A percentile compares a stretch with the other conserved stretches of the same genome.
These are phyloP conservation scores for Netelia virgata DNA, from an alignment of 2,888 invertebrate species.

Conservation along the genomic window DNA sequence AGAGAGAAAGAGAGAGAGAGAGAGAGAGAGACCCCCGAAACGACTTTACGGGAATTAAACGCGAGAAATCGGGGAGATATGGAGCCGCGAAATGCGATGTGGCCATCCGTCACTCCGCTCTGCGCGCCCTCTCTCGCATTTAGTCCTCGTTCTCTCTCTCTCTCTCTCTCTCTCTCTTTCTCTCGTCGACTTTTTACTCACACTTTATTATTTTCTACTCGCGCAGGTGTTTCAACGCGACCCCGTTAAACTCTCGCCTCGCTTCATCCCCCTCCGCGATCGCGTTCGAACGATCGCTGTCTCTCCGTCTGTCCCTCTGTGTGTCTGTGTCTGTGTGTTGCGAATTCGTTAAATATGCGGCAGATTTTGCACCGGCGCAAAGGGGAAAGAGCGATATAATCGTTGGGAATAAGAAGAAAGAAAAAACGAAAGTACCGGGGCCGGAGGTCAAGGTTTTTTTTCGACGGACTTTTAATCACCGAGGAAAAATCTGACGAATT, in stretches of 20 bases:
- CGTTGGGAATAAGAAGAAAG: neutral
- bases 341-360: constrained; percentile 73
- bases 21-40: constrained; percentile 75
- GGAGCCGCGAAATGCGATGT: constrained; percentile 84
- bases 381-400: constrained; percentile 22
- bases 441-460: neutral
- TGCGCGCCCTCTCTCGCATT: constrained; percentile 62
- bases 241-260: constrained; percentile 57
- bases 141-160: constrained; percentile 16
- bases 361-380: constrained; percentile 59
- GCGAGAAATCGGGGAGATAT: constrained; percentile 84
- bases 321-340: constrained; percentile 67
- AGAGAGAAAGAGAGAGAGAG: constrained; percentile 55
- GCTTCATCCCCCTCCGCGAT: constrained; percentile 36
- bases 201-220: constrained; percentile 26
- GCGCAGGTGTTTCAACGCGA: constrained; percentile 67
- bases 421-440: neutral
- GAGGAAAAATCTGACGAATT: no score
- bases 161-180: constrained; percentile 37
- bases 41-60: constrained; percentile 84
- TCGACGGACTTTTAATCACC: neutral
- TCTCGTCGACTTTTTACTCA: neutral
- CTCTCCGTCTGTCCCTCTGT: neutral
- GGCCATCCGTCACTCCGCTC: constrained; percentile 83
- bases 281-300: neutral